Base-by-base conservation (phyloP, 2,113 vertebrate genomes). In the Peucedramus taeniatus region DNA sequence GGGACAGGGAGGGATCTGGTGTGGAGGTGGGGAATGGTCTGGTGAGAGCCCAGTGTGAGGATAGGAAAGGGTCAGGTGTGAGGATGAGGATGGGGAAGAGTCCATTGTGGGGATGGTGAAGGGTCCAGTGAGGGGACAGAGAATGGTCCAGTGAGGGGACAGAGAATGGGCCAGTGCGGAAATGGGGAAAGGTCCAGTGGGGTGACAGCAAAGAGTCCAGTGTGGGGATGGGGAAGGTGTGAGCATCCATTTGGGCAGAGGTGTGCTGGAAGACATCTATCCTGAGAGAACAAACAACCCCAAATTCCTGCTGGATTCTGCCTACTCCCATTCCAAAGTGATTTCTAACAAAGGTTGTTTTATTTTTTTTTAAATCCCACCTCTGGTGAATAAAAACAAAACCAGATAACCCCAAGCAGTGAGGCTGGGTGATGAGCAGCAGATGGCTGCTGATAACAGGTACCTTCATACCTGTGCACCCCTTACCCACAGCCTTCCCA, bases 391-490 rank as follows among this genome's bases (percentile, higher is more conserved):
- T 60, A 76, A 92, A 86, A 82, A 56, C 94, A 71, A 87, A 94
- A 94, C 80, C 78, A 94, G 95, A 95, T 17, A 91, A 59, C 23
- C 8, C 7, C 53, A 37, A 37, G 94, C 45, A 81, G 89, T 1
- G 2, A 85, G 61, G 76, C 7, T 1, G 28, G 47, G 82, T 90
- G 77, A 82, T 75, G 40, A 93, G 65, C 81, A 83, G 93, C 94
- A 96, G 92, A 92, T 80, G 96, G 96, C 59, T 89, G 8, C 12
- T 0, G 13, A 47, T 39, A 89, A 79, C 86, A 89, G 95, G 94
- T 81, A 95, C 66, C 87, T 72, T 14, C 65, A 23, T 93, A 97
- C 94, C 95, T 96, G 91, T 0, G 24, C 80, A 83, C 76, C 76
- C 90, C 66, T 24, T 11, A 53, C 45, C 31, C 54, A 40, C 72